Percentiles rank a stretch among this genome's conserved stretches.
Conservation (phyloP, 2,797 vertebrate genomes). For the Nannoperca obscura region DNA sequence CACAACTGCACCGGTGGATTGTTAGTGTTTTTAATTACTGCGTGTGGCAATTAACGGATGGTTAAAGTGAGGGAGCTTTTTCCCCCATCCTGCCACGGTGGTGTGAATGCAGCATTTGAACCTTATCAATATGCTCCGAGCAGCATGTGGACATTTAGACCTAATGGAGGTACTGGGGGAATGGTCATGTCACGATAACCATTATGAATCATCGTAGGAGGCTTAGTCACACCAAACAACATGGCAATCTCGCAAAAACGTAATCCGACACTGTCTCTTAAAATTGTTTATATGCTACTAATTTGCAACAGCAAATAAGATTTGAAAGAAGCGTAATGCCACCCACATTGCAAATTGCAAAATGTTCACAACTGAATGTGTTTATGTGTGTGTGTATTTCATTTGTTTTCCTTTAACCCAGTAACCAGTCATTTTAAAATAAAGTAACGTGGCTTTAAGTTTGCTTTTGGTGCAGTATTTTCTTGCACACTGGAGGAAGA, state of each 20-base stretch:
- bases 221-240: neutral
- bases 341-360: neutral
- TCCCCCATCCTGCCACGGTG: neutral
- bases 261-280: neutral
- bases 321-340: neutral
- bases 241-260: neutral
- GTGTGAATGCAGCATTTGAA: neutral
- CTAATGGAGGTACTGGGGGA: neutral
- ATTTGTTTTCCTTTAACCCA: neutral
- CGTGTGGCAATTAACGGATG: constrained; percentile 13
- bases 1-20: too few relatives aligned
- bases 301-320: neutral
- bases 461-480: neutral
- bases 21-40: constrained; percentile 12
- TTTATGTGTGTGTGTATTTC: neutral
- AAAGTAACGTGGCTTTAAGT: too few relatives aligned
- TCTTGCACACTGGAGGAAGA: neutral
- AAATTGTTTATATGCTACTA: neutral
- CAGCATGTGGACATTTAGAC: neutral
- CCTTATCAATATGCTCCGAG: neutral
- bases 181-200: neutral
- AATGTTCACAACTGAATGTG: neutral
- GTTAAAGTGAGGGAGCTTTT: neutral
- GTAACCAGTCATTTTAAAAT: neutral
- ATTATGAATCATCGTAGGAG: neutral